Evolutionary conservation across 2,797 vertebrate species (phyloP).

Genomic region (Alfaro cultratus): DNA sequence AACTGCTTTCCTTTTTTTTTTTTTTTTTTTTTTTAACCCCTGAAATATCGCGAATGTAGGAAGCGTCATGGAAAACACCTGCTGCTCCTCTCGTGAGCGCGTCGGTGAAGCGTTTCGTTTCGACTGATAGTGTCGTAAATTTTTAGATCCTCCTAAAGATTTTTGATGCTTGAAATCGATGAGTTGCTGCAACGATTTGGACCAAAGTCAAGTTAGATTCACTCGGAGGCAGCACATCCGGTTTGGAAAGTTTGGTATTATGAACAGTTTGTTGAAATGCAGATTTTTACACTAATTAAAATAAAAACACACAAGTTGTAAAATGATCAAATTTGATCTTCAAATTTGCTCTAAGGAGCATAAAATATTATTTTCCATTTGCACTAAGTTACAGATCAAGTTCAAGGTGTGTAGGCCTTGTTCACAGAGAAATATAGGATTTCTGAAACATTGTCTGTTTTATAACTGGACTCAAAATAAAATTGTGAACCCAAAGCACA

Average conservation of each 20-base stretch:
- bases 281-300: not conserved
- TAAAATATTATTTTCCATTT: not conserved
- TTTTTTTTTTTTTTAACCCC: not conserved
- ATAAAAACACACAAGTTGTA: not conserved
- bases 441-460: not conserved
- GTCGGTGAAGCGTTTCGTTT: rapidly evolving
- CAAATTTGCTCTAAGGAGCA: not conserved
- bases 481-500: too few species aligned
- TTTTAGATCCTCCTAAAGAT: not conserved
- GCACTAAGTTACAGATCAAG: not conserved
- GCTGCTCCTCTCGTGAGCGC: not conserved
- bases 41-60: constrained; percentile 13
- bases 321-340: not conserved
- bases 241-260: constrained; percentile 29
- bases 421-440: not conserved
- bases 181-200: constrained; percentile 39
- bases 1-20: not conserved
- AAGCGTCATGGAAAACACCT: not conserved
- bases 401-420: not conserved
- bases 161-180: constrained; percentile 10
- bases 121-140: not conserved
- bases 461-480: too few species aligned
- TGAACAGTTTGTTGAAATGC: not conserved
- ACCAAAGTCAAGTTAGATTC: constrained; percentile 25
- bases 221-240: constrained; percentile 33